A percentile compares a stretch with the other conserved stretches of the same genome.
Conservation (phyloP, 2,888 invertebrate genomes). For the Ophion ventricosus region DNA sequence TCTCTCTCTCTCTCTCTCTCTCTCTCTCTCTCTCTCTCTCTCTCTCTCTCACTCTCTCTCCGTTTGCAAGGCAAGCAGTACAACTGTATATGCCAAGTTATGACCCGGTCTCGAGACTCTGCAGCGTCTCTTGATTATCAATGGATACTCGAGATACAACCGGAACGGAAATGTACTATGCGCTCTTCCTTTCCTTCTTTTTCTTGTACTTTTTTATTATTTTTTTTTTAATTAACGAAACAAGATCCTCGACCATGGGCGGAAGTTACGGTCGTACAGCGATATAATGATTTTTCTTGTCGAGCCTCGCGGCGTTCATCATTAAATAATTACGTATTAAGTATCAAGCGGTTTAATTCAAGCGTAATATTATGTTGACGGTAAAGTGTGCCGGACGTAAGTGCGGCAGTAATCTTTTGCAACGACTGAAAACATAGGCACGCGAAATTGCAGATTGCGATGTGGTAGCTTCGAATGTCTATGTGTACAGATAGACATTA, state of each 20-base stretch:
- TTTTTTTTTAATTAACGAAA: conserved; percentile 2
- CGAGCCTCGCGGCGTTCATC: no score
- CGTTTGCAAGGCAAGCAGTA: no score
- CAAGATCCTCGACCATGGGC: neutral
- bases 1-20: neutral
- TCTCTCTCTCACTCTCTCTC: no score
- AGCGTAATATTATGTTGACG: neutral
- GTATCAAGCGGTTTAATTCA: neutral
- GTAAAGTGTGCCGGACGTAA: conserved; percentile 1
- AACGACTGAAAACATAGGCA: neutral
- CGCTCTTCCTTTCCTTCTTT: neutral
- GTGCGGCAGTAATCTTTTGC: neutral
- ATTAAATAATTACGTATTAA: no score
- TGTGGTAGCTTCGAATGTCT: no score
- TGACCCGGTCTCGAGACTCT: neutral
- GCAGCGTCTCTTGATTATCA: conserved; percentile 32
- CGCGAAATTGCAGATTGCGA: neutral
- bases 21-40: no score
- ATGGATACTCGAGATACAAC: conserved; percentile 28
- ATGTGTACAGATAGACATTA: no score
- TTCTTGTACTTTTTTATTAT: neutral
- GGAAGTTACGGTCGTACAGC: neutral
- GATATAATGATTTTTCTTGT: no score
- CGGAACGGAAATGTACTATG: conserved; percentile 18
- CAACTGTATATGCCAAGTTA: no score